Conservation (phyloP, 2,888 invertebrate species). For the Hydrotaea diabolus region DNA sequence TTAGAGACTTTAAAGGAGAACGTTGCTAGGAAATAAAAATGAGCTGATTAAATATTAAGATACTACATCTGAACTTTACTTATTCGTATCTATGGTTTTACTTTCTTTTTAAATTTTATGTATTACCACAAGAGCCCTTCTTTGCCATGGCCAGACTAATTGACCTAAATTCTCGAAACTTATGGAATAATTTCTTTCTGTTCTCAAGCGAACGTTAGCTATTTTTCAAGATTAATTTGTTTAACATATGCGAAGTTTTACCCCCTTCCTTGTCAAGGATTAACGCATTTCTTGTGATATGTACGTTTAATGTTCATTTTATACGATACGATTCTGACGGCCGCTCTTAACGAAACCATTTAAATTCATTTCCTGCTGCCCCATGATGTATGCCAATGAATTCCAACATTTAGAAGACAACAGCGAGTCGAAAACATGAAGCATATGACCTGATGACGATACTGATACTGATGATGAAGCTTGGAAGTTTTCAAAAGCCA, state of each 20-base stretch:
- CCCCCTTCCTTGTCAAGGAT: not conserved
- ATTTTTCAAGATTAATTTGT: not conserved
- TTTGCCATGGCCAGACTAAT: too few species aligned
- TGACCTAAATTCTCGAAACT: not conserved
- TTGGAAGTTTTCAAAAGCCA: not conserved
- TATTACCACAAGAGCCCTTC: too few species aligned
- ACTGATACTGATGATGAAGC: not conserved
- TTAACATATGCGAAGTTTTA: too few species aligned
- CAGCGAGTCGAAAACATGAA: too few species aligned
- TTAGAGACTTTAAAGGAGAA: too few species aligned
- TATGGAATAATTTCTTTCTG: not conserved
- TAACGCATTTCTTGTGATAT: not conserved
- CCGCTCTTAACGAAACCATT: conserved; percentile 19
- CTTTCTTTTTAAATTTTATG: too few species aligned
- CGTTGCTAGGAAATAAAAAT: too few species aligned
- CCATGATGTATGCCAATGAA: not conserved
- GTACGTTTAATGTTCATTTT: not conserved
- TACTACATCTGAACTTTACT: too few species aligned
- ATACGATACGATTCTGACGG: not conserved
- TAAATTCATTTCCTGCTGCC: conserved; percentile 6
- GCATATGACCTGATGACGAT: not conserved
- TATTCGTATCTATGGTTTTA: too few species aligned
- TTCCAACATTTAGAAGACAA: not conserved
- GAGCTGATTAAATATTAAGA: too few species aligned
- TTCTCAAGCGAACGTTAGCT: not conserved